Percentiles rank a stretch among this genome's conserved stretches.
Evolutionary conservation across 2,113 vertebrate species (phyloP).

Genomic region (Melanostigma gelatinosum): DNA sequence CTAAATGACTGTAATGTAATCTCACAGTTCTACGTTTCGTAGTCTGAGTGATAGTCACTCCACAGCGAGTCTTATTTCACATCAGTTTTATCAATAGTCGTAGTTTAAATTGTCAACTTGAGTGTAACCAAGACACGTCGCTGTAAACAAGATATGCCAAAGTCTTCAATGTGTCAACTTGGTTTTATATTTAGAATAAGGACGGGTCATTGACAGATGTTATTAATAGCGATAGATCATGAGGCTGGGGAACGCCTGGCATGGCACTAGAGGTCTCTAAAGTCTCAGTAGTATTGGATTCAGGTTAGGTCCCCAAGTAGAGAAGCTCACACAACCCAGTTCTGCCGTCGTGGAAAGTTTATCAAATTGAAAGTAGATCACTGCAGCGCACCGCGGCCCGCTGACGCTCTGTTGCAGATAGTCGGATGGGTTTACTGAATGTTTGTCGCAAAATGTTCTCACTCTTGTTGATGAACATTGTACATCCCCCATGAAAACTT

Average conservation of each 20-base stretch:
- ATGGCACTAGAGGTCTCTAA: conserved; percentile 71
- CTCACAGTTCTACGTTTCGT: not conserved
- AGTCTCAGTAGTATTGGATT: conserved; percentile 74
- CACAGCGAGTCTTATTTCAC: not conserved
- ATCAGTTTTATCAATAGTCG: not conserved
- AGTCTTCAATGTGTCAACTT: conserved; percentile 51
- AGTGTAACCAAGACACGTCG: not conserved
- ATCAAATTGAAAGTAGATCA: conserved; percentile 82
- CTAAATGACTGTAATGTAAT: not conserved
- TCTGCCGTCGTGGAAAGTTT: conserved; percentile 77
- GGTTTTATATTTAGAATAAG: conserved; percentile 64
- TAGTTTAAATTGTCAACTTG: not conserved
- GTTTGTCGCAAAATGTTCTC: not conserved
- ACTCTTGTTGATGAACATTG: conserved; percentile 82
- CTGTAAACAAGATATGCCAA: conserved; percentile 10
- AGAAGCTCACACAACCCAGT: conserved; percentile 81
- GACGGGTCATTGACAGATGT: conserved; percentile 74
- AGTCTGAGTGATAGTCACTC: not conserved
- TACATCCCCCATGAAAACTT: conserved; percentile 80
- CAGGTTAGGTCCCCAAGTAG: conserved; percentile 85
- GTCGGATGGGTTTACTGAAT: conserved; percentile 35
- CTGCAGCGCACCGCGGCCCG: conserved; percentile 38
- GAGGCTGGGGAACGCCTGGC: conserved; percentile 70
- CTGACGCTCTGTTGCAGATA: conserved; percentile 45
- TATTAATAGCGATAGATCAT: conserved; percentile 81